Evolutionary conservation across 2,113 vertebrate species (phyloP).

Genomic region (Mormoops blainvillei): DNA sequence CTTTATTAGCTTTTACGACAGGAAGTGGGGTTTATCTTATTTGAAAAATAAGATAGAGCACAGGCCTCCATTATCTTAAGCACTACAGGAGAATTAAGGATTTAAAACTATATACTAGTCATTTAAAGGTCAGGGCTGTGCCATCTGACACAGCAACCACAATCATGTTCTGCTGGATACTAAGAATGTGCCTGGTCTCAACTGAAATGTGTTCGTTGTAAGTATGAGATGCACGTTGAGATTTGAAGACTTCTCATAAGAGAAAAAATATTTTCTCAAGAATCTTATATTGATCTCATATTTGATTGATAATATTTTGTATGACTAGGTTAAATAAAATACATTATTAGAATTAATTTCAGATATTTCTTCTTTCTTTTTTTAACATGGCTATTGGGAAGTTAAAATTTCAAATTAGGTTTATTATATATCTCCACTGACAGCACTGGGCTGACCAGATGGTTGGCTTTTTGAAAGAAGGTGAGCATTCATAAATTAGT

Average conservation of each 20-base stretch:
- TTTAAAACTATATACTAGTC: neutral
- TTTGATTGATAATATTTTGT: neutral
- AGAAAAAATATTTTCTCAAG: neutral
- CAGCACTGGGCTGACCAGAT: neutral
- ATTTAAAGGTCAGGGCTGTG: neutral
- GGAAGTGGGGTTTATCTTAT: neutral
- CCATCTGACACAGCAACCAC: neutral
- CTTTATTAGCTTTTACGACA: neutral
- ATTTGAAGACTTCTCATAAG: neutral
- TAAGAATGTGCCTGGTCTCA: neutral
- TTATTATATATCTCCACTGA: neutral
- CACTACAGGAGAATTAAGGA: neutral
- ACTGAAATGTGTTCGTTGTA: neutral
- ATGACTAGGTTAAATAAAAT: neutral
- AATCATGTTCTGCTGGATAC: neutral
- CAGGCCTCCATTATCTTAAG: neutral
- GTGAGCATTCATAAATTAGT: neutral
- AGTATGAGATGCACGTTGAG: neutral
- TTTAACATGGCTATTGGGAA: neutral
- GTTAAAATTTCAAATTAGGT: neutral
- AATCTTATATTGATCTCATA: neutral
- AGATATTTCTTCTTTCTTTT: neutral
- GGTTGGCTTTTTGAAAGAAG: neutral
- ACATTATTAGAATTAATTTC: neutral
- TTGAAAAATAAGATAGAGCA: neutral